Base-by-base conservation (phyloP, 2,888 invertebrate species). In the Meganola albula region DNA sequence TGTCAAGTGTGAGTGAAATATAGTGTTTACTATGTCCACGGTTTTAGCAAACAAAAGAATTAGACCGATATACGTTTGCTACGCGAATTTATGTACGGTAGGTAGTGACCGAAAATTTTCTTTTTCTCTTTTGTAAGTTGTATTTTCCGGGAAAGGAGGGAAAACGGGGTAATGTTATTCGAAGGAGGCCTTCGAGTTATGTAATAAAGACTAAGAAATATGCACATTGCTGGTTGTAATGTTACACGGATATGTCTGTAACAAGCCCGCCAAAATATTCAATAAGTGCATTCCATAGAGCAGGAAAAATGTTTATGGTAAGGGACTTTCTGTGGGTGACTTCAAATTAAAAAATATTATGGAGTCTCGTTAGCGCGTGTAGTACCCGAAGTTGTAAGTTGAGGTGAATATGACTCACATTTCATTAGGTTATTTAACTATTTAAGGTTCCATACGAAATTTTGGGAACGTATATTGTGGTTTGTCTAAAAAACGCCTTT, bases 21-120 rank as follows among this genome's bases (percentile, higher is more conserved):
- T 76, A 58, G 69, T 56, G 65, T 63, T 53, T 53, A 58, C 62
- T 66, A 68, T 67, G 71, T 68, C 72, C 67, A 58, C 63, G 76
- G 75, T 75, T 77, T 75, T 74, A 63, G 71, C 77, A 80, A 79
- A 80, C 80, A 79, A 80, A 82, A 77, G 76, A 76, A 79, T 82
- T 79, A 78, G 79, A 74, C 63, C 74, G 65, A 65, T 68, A 62
- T 63, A 65, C 66, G 69, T 67, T 63, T 61, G 65, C 63, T 48
- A 61, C 61, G 58, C 59, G 65, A 71, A 80, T 79, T 80, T 80
- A 80, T 77, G 70, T 65, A 67, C 62, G 74, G 69, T 63, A n/a
- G 63, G 62, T 64, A 59, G 58, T 74, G 76, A n/a, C 20, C 20
- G n/a, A 20, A 73, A 74, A 69, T 74, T 71, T 71, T 65, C 63